Evolutionary conservation across 2,113 vertebrate genomes (phyloP), one percentile per base, ranked within the genome.

Genomic region (Acrocephalus kingi): DNA sequence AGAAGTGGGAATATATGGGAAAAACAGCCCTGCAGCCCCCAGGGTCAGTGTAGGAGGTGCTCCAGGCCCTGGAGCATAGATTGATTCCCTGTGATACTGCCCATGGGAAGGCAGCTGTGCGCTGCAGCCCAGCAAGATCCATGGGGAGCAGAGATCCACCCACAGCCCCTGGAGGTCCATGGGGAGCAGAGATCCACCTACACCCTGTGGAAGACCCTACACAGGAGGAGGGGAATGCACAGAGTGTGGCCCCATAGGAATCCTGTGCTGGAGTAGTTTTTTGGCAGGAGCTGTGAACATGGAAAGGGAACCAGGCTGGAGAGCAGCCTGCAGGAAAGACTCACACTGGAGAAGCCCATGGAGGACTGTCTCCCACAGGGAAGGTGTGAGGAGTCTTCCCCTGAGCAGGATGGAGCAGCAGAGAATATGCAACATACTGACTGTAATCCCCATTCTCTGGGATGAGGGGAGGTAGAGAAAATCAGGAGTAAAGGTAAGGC

Each of bases 291-390:
- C 0, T 71, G 16, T 48, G 49, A 16, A 10, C 56, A 15, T 4
- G 41, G 66, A 48, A 62, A 11, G 71, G 20, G 31, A 61, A 15
- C 2, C 30, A 69, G 48, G 18, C 41, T 43, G 55, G 21, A 48
- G 71, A 51, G 54, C 46, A 82, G 61, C 39, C 55, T 66, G 41
- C 22, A 45, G 37, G 62, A 61, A 68, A 39, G 54, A 62, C 2
- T 55, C 10, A 19, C 0, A 2, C 0, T n/a, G 46, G 62, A 55
- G 30, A 48, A n/a, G 25, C 5, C 46, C 78, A 55, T 4, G 63
- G 41, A 76, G 63, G 35, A 35, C 21, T 55, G 30, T 35, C 5
- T 69, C 35, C 49, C 30, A 19, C 2, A 6, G 12, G n/a, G 43
- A 71, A 45, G 43, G 72, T 11, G 35, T n/a, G 33, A 77, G 31